These are phyloP conservation scores for Epinotia brunnichana DNA, from an alignment of 2,888 invertebrate species.

Conservation along the genomic window DNA sequence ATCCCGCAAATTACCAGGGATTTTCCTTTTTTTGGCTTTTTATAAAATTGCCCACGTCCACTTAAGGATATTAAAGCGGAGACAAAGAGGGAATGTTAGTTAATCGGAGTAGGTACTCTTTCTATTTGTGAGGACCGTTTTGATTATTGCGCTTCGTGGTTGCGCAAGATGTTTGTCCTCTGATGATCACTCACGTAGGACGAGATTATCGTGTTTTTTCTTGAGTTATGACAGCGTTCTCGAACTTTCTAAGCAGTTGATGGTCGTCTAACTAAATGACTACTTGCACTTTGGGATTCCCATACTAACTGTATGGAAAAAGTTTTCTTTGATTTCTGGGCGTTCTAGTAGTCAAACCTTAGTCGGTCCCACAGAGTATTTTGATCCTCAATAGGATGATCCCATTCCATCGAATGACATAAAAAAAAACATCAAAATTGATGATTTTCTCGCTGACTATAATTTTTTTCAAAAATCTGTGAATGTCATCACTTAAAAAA, in stretches of 20 bases:
- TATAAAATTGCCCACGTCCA: conserved; percentile 78
- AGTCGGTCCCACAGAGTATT: too few species aligned
- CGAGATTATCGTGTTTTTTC: not conserved
- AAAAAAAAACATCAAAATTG: too few species aligned
- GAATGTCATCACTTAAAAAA: too few species aligned
- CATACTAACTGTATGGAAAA: too few species aligned
- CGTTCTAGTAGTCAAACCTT: too few species aligned
- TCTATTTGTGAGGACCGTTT: conserved; percentile 53
- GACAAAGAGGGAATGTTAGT: conserved; percentile 68
- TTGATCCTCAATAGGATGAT: too few species aligned
- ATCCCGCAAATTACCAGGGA: conserved; percentile 75
- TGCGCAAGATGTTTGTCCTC: conserved; percentile 18
- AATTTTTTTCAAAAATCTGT: too few species aligned
- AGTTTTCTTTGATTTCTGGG: too few species aligned
- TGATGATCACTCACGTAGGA: not conserved
- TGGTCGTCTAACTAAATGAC: too few species aligned
- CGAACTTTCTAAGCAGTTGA: not conserved
- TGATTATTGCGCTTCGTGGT: conserved; percentile 47
- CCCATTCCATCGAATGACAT: too few species aligned
- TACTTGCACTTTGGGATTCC: too few species aligned
- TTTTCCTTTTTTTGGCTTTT: conserved; percentile 72
- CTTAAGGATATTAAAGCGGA: conserved; percentile 79
- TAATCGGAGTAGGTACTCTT: conserved; percentile 57
- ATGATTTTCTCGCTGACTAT: too few species aligned
- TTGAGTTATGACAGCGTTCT: conserved; percentile 3